Evolutionary conservation across 1,140 invertebrate species (phyloP).

Genomic region (Dryas iulia): DNA sequence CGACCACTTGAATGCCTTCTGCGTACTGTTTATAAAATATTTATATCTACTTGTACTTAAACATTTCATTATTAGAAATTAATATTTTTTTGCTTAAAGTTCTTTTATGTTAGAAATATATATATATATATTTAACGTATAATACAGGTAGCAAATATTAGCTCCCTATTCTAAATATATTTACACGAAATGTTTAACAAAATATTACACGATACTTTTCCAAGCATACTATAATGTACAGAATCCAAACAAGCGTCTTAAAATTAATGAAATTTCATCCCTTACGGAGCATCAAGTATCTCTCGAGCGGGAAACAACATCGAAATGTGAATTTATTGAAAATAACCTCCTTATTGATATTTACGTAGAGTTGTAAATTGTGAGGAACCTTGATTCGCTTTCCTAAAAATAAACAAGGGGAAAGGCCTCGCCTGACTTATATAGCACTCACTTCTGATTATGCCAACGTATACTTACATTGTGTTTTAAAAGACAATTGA

Average conservation of each 20-base stretch:
- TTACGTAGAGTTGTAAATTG: conserved; percentile 23
- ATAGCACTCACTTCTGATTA: conserved; percentile 22
- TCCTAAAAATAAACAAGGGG: conserved; percentile 19
- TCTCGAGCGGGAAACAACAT: conserved; percentile 8
- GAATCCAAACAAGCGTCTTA: conserved; percentile 16
- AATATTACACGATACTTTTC: neutral
- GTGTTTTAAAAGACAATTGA: neutral
- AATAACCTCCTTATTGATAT: conserved; percentile 26
- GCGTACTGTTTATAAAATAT: neutral
- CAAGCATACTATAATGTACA: neutral
- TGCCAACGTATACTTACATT: neutral
- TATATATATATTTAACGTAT: no score
- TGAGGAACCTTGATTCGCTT: conserved; percentile 6
- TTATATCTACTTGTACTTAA: no score
- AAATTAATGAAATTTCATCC: conserved; percentile 28
- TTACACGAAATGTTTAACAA: neutral
- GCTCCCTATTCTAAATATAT: no score
- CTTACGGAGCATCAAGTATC: conserved; percentile 11
- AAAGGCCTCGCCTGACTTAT: conserved; percentile 13
- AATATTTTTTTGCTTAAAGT: neutral
- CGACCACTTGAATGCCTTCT: neutral
- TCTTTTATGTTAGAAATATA: no score
- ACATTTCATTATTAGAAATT: no score
- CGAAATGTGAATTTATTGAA: conserved; percentile 31
- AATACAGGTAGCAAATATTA: no score